Percentiles rank a stretch among this genome's conserved stretches.
Conservation (phyloP, 1,140 invertebrate genomes). For the Mizuhopecten yessoensis region DNA sequence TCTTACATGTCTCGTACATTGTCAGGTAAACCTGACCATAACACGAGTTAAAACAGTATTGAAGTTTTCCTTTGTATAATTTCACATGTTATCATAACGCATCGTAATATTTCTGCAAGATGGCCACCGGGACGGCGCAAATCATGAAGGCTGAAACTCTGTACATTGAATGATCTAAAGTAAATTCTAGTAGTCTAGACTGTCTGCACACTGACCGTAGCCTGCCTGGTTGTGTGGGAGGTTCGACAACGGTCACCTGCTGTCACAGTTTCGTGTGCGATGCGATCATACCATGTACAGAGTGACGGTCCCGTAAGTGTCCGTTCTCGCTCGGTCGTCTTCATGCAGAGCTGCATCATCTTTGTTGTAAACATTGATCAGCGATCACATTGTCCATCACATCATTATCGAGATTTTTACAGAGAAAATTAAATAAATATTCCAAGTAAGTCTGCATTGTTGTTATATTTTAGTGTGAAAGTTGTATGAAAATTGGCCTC, state of each 20-base stretch:
- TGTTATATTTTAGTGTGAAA: not conserved
- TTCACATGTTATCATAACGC: not conserved
- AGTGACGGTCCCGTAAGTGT: not conserved
- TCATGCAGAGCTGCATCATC: not conserved
- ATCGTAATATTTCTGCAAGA: not conserved
- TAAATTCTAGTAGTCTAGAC: not conserved
- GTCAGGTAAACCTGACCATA: not conserved
- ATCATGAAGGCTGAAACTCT: not conserved
- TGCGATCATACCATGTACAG: too few species aligned
- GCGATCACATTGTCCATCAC: not conserved
- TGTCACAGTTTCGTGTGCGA: too few species aligned
- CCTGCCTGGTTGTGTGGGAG: too few species aligned
- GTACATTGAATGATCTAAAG: not conserved
- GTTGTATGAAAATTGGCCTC: too few species aligned
- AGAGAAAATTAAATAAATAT: constrained; percentile 10
- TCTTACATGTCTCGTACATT: constrained; percentile 21
- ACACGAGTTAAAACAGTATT: constrained; percentile 22
- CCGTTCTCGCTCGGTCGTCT: not conserved
- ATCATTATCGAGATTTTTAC: constrained; percentile 32
- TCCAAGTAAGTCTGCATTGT: not conserved
- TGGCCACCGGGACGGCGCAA: not conserved
- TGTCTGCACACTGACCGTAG: not conserved
- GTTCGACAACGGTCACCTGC: too few species aligned
- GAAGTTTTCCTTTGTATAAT: constrained; percentile 5
- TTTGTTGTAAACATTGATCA: constrained; percentile 35